Evolutionary conservation across 1,140 invertebrate genomes (phyloP).

Genomic region (Ectropis grisescens): DNA sequence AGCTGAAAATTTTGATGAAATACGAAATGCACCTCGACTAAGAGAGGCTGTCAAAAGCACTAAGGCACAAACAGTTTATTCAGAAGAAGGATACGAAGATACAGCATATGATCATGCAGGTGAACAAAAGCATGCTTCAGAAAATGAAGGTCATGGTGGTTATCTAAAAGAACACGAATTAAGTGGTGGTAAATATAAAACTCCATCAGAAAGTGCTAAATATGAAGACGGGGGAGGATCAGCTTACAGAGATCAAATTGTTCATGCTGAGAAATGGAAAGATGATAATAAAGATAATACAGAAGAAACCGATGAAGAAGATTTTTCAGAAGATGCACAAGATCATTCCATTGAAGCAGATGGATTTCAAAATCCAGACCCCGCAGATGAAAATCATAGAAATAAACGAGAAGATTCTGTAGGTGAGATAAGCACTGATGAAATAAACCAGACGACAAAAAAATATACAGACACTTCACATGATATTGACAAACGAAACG

Average conservation of each 20-base stretch:
- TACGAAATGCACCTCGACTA: constrained; percentile 73
- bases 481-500: constrained; percentile 35
- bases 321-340: constrained; percentile 37
- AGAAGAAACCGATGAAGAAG: constrained; percentile 37
- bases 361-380: background rate
- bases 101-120: constrained; percentile 82
- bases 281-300: constrained; percentile 37
- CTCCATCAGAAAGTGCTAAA: constrained; percentile 23
- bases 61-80: constrained; percentile 81
- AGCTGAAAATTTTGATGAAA: constrained; percentile 73
- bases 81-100: constrained; percentile 85
- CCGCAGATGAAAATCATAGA: constrained; percentile 6
- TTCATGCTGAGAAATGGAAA: constrained; percentile 47
- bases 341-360: constrained; percentile 16
- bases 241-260: constrained; percentile 28
- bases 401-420: constrained; percentile 16
- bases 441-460: constrained; percentile 3
- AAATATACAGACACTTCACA: constrained; percentile 19
- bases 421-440: constrained; percentile 1
- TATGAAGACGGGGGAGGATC: constrained; percentile 42
- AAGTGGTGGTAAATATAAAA: constrained; percentile 54
- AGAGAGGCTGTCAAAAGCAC: constrained; percentile 77
- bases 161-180: constrained; percentile 48
- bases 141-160: constrained; percentile 57
- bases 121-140: constrained; percentile 77